These are phyloP conservation scores for Strongylocentrotus purpuratus DNA, from an alignment of 35 echinoderm and acorn worm species.

Conservation along the genomic window DNA sequence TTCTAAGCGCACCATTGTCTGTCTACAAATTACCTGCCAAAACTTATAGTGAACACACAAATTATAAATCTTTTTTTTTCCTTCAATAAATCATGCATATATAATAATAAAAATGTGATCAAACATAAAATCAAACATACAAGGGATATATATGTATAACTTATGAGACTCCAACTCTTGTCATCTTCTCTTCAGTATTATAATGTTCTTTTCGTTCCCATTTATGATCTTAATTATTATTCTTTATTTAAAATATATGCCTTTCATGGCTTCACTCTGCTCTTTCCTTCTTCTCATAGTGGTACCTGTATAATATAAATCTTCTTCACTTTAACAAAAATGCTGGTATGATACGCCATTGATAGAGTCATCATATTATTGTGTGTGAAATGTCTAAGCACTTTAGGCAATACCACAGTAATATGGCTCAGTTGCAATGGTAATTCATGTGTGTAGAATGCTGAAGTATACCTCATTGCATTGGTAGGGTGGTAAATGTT, in stretches of 20 bases:
- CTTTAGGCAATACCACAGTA: neutral
- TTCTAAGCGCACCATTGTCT: no score
- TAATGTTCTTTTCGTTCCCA: neutral
- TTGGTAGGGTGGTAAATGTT: neutral
- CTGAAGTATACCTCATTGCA: no score
- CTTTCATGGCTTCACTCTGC: neutral
- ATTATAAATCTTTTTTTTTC: no score
- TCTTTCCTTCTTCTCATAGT: neutral
- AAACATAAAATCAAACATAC: no score
- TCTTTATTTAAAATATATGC: neutral
- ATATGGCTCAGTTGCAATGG: no score
- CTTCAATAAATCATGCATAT: no score
- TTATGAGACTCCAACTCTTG: neutral
- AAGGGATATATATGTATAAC: neutral
- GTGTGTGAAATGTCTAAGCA: neutral
- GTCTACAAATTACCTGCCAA: no score
- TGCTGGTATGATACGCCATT: neutral
- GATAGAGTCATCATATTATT: neutral
- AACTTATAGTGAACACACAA: no score
- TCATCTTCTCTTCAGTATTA: neutral
- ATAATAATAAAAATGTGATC: no score
- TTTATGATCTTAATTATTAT: neutral
- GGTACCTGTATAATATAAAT: neutral
- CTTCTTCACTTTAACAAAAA: neutral
- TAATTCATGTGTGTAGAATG: neutral